phyloP scores from a whole-genome alignment of 2,888 invertebrate genomes.

The Colletes collaris region DNA sequence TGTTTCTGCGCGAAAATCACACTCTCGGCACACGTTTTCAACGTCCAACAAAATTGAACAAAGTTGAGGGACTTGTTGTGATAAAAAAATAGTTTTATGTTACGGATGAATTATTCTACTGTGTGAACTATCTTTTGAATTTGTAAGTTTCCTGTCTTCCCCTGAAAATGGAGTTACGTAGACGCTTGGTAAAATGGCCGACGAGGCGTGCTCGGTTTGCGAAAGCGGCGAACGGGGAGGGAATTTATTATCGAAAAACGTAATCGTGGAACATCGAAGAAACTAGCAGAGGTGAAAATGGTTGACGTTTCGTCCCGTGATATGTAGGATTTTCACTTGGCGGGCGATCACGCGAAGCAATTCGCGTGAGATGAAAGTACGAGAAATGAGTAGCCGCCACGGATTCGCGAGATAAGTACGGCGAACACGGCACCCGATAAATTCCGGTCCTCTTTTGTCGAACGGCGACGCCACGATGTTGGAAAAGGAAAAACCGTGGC shows the following conservation, averaged over 20 bases:
- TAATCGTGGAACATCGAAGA: slow-evolving; percentile 14
- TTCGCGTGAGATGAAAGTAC: slow-evolving; percentile 61
- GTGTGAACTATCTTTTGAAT: too few species aligned
- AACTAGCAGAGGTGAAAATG: slow-evolving; percentile 39
- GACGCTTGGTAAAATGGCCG: background rate
- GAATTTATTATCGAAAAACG: slow-evolving; percentile 30
- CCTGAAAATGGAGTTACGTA: too few species aligned
- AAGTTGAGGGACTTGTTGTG: too few species aligned
- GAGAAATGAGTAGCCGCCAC: slow-evolving; percentile 42
- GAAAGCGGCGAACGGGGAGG: slow-evolving; percentile 2
- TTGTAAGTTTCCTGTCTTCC: too few species aligned
- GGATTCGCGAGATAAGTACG: slow-evolving; percentile 48
- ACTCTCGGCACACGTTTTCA: too few species aligned
- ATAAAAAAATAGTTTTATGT: too few species aligned
- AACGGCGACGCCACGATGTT: slow-evolving; percentile 2
- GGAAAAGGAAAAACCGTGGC: background rate
- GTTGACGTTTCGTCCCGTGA: slow-evolving; percentile 51
- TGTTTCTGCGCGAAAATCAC: too few species aligned
- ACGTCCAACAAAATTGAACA: too few species aligned
- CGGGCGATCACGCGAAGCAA: slow-evolving; percentile 51
- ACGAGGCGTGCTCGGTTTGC: background rate
- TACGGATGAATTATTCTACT: too few species aligned
- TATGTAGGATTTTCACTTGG: slow-evolving; percentile 55
- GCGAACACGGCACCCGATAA: slow-evolving; percentile 39
- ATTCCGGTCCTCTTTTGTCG: slow-evolving; percentile 30